These are phyloP conservation scores for Drosophila neutralis DNA, from an alignment of 2,888 invertebrate genomes.

Conservation along the genomic window DNA sequence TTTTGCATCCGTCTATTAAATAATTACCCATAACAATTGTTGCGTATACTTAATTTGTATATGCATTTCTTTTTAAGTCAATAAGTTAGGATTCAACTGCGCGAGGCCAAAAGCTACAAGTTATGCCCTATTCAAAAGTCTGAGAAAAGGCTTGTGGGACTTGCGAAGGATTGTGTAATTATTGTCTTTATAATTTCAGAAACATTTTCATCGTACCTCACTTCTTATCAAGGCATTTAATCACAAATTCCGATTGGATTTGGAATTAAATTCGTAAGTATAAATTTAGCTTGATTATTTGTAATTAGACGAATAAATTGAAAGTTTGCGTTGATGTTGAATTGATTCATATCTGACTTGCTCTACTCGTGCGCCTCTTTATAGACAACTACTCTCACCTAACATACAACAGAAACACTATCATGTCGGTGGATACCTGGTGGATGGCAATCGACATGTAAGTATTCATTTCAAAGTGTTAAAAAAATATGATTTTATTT, in stretches of 20 bases:
- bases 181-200: constrained; percentile 86
- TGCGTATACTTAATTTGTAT: not conserved
- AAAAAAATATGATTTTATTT: not conserved
- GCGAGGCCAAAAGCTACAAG: not conserved
- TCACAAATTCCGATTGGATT: constrained; percentile 97
- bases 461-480: constrained; percentile 58
- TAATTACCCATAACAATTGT: not conserved
- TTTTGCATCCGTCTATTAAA: not conserved
- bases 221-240: constrained; percentile 98
- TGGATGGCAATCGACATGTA: constrained; percentile 85
- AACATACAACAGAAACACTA: constrained; percentile 96
- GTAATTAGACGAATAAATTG: not conserved
- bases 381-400: constrained; percentile 96
- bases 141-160: not conserved
- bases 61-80: not conserved
- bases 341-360: not conserved
- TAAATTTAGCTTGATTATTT: not conserved
- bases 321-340: not conserved
- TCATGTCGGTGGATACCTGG: constrained; percentile 91
- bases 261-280: constrained; percentile 98
- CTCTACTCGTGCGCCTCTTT: not conserved
- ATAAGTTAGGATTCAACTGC: not conserved
- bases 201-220: constrained; percentile 97
- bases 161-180: not conserved
- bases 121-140: not conserved